phyloP scores from a whole-genome alignment of 2,113 vertebrate species.

The Scatophagus argus region DNA sequence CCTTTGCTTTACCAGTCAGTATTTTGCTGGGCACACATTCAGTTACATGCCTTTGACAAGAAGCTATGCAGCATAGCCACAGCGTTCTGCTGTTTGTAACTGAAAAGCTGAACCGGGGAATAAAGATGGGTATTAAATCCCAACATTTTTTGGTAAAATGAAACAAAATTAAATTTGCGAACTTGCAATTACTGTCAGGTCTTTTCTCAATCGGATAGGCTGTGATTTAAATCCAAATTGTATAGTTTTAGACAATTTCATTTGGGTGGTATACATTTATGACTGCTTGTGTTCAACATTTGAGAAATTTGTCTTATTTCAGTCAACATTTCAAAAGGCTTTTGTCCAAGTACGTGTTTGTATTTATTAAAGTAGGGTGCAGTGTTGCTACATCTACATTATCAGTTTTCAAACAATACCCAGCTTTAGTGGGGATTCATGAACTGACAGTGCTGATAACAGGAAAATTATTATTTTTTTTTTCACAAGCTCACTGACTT shows the following conservation, averaged over 20 bases:
- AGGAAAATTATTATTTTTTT: no score
- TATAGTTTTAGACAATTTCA: not conserved
- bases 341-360: not conserved
- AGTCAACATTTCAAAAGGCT: not conserved
- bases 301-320: not conserved
- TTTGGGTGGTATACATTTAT: not conserved
- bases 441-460: not conserved
- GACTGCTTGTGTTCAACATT: not conserved
- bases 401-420: not conserved
- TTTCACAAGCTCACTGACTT: not conserved
- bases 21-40: not conserved
- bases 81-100: not conserved
- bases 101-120: constrained; percentile 12
- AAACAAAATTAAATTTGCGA: no score
- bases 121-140: constrained; percentile 5
- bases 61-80: not conserved
- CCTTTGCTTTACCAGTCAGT: not conserved
- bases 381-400: no score
- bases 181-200: not conserved
- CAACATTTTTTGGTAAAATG: not conserved
- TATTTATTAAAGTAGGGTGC: not conserved
- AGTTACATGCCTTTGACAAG: constrained; percentile 4
- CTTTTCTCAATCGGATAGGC: not conserved
- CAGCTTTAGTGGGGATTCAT: not conserved
- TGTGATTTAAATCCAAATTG: not conserved